These are phyloP conservation scores for Meloidogyne hapla DNA, from an alignment of 1,140 invertebrate genomes.

Conservation along the genomic window DNA sequence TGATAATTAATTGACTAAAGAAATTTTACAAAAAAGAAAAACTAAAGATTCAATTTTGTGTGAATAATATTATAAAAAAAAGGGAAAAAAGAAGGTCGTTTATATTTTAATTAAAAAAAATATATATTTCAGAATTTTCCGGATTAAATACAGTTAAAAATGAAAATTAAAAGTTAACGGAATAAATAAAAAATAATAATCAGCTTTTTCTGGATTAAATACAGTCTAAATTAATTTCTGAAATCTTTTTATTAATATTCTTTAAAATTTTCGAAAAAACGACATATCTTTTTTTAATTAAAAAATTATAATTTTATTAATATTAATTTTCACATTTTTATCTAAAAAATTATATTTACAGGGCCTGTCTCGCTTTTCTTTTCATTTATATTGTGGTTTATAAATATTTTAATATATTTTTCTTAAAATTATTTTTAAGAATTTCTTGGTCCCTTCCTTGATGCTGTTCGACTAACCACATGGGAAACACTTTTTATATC, in stretches of 20 bases:
- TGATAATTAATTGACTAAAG: background rate
- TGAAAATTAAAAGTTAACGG: too few relatives aligned
- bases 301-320: too few relatives aligned
- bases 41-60: background rate
- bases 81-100: too few relatives aligned
- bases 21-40: background rate
- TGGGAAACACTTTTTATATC: background rate
- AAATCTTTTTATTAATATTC: too few relatives aligned
- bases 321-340: background rate
- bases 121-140: too few relatives aligned
- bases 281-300: too few relatives aligned
- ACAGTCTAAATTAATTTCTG: too few relatives aligned
- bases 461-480: background rate
- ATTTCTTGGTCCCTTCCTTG: constrained; percentile 5
- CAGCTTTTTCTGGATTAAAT: too few relatives aligned
- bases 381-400: background rate
- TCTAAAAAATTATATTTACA: background rate
- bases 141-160: too few relatives aligned
- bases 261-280: too few relatives aligned
- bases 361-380: background rate
- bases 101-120: too few relatives aligned
- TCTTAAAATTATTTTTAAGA: background rate
- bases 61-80: background rate
- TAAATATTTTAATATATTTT: background rate
- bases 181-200: too few relatives aligned